Evolutionary conservation across 2,797 vertebrate species (phyloP), one percentile per base, ranked within the genome.

Genomic region (Cichlasoma orientale): DNA sequence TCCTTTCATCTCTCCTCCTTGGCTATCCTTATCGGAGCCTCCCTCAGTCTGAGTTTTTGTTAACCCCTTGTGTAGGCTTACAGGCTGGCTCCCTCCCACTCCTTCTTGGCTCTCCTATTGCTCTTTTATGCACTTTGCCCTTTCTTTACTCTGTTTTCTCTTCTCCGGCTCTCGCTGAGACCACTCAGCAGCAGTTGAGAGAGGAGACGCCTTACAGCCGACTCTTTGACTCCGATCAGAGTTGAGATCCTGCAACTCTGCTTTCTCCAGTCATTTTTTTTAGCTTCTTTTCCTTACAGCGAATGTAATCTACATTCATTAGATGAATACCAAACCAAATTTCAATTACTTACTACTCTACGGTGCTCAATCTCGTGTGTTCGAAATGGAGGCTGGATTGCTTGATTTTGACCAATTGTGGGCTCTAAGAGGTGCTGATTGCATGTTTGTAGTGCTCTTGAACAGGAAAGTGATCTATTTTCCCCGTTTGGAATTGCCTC

Each of bases 1-100:
- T 87, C 79, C 86, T 90, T 92, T 91, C 86, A 89, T 94, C 89
- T 92, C 82, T 75, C 77, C 72, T 78, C 73, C 56, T 76, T 14
- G 72, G 68, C 75, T 79, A 18, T 63, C 68, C 44, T 72, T 33
- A 5, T 88, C 86, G 82, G 74, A 92, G 90, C 84, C 72, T 61
- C 75, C 82, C 74, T 68, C 79, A 84, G 72, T 82, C 82, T 82
- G 82, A 87, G 84, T 87, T 80, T 88, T 85, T 21, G 53, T 68
- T 73, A 12, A 14, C 68, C 59, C 44, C 53, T 71, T 5, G 33
- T 44, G 76, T 72, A 75, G 50, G 68, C 71, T 79, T 70, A 44
- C 36, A 21, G n/a, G n/a, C 79, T 44, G 66, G 31, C 82, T 69
- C 54, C 29, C 59, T 77, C 38, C 59, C 75, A 10, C 41, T 19